Evolutionary conservation across 2,888 invertebrate genomes (phyloP).

Genomic region (Deladenus siricidicola): DNA sequence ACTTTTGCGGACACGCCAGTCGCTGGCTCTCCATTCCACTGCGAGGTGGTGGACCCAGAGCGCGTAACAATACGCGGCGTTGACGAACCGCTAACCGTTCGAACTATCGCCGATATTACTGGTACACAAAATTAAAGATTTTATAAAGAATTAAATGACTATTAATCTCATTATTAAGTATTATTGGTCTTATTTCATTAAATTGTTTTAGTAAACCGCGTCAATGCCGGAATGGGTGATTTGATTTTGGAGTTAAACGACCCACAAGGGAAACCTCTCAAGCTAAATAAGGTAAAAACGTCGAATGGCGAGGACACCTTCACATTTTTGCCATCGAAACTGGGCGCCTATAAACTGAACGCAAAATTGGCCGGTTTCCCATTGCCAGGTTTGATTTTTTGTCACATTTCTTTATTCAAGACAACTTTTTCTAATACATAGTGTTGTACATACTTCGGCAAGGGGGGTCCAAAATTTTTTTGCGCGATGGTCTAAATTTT

Average conservation of each 20-base stretch:
- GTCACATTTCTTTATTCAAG: background rate
- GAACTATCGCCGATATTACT: constrained; percentile 32
- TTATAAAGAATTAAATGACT: no score
- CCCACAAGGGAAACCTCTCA: constrained; percentile 40
- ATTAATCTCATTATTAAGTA: background rate
- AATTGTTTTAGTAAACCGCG: constrained; percentile 41
- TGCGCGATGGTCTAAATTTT: no score
- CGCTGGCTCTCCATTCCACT: constrained; percentile 83
- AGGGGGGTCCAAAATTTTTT: no score
- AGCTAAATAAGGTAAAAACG: constrained; percentile 35
- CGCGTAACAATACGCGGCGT: constrained; percentile 32
- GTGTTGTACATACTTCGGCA: background rate
- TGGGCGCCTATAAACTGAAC: constrained; percentile 46
- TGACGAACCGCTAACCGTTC: constrained; percentile 8
- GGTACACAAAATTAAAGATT: no score
- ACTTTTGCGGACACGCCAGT: constrained; percentile 65
- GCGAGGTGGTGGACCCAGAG: constrained; percentile 77
- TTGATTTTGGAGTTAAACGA: constrained; percentile 47
- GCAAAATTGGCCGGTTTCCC: constrained; percentile 49
- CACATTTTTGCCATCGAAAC: constrained; percentile 47
- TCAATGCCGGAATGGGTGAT: constrained; percentile 45
- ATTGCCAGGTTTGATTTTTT: constrained; percentile 30
- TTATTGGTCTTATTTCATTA: background rate
- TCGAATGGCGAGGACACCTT: constrained; percentile 35
- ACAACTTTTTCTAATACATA: background rate